A percentile compares a stretch with the other conserved stretches of the same genome.
Evolutionary conservation across 1,140 invertebrate species (phyloP).

Genomic region (Drosophila parvula): DNA sequence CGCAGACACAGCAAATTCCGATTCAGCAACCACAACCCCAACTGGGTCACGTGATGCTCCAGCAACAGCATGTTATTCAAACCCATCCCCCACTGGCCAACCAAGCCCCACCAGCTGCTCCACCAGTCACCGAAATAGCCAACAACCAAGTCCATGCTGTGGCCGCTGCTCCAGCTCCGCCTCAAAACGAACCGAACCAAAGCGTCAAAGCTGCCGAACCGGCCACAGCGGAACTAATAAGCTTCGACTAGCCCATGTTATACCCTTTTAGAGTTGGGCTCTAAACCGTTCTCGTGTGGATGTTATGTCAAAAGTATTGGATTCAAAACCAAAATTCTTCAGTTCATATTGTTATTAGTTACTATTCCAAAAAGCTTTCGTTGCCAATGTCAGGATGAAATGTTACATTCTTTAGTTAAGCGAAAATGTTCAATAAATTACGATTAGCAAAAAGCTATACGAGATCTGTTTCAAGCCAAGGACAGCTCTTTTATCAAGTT

Average conservation of each 20-base stretch:
- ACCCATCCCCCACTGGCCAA: slow-evolving; percentile 62
- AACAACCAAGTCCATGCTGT: slow-evolving; percentile 67
- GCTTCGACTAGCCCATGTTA: slow-evolving; percentile 87
- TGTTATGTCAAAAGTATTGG: slow-evolving; percentile 3
- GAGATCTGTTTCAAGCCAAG: slow-evolving; percentile 27
- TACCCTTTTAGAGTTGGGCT: slow-evolving; percentile 15
- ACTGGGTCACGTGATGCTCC: slow-evolving; percentile 82
- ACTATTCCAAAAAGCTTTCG: slow-evolving; percentile 25
- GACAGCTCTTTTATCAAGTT: slow-evolving; percentile 37
- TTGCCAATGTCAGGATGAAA: not conserved
- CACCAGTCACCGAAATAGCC: slow-evolving; percentile 62
- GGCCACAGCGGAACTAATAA: slow-evolving; percentile 89
- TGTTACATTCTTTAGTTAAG: slow-evolving; percentile 15
- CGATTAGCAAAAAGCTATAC: not conserved
- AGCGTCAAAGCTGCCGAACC: slow-evolving; percentile 83
- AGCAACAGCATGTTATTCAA: slow-evolving; percentile 76
- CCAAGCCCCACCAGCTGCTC: slow-evolving; percentile 58
- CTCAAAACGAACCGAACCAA: slow-evolving; percentile 80
- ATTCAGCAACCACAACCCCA: slow-evolving; percentile 54
- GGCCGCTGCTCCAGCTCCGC: slow-evolving; percentile 76
- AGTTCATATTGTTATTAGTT: slow-evolving; percentile 36
- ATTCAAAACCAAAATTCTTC: slow-evolving; percentile 13
- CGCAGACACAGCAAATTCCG: slow-evolving; percentile 29
- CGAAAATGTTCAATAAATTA: slow-evolving; percentile 7
- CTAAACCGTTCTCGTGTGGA: slow-evolving; percentile 27